Conservation (phyloP, 2,113 vertebrate genomes). For the Melanostigma gelatinosum region DNA sequence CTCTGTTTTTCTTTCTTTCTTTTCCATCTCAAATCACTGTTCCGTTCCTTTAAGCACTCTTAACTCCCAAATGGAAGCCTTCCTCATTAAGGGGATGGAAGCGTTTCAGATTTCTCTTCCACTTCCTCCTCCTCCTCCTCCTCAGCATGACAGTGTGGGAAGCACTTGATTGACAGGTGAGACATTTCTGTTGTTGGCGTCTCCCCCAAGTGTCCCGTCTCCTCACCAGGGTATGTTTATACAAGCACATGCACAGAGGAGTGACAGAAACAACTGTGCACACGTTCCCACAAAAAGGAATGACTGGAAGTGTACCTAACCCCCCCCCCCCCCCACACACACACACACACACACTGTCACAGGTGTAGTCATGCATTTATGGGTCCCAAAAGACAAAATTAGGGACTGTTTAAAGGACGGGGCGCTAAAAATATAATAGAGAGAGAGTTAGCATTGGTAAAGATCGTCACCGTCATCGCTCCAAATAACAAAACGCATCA, state of each 20-base stretch:
- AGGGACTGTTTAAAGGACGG: conserved; percentile 16
- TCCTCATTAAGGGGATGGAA: conserved; percentile 75
- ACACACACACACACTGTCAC: conserved; percentile 7
- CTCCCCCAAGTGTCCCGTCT: conserved; percentile 69
- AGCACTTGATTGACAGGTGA: conserved; percentile 75
- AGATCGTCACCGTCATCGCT: background rate
- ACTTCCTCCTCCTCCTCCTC: conserved; percentile 32
- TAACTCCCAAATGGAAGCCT: conserved; percentile 66
- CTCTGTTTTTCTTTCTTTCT: conserved; percentile 63
- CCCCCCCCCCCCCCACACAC: conserved; percentile 9
- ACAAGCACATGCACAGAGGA: conserved; percentile 16
- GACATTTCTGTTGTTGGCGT: conserved; percentile 63
- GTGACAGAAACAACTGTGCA: conserved; percentile 15
- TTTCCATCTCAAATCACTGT: conserved; percentile 70
- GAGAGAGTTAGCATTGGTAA: background rate
- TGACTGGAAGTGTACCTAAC: background rate
- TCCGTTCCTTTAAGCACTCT: conserved; percentile 72
- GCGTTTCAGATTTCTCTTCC: conserved; percentile 49
- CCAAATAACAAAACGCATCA: background rate
- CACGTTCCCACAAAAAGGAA: conserved; percentile 14
- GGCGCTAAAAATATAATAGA: conserved; percentile 25
- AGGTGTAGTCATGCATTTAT: conserved; percentile 32
- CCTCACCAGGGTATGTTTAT: conserved; percentile 18
- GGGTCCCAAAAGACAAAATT: conserved; percentile 46
- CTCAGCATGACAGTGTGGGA: conserved; percentile 27